phyloP scores from a whole-genome alignment of 2,797 vertebrate species.

The Melanotaenia boesemani region DNA sequence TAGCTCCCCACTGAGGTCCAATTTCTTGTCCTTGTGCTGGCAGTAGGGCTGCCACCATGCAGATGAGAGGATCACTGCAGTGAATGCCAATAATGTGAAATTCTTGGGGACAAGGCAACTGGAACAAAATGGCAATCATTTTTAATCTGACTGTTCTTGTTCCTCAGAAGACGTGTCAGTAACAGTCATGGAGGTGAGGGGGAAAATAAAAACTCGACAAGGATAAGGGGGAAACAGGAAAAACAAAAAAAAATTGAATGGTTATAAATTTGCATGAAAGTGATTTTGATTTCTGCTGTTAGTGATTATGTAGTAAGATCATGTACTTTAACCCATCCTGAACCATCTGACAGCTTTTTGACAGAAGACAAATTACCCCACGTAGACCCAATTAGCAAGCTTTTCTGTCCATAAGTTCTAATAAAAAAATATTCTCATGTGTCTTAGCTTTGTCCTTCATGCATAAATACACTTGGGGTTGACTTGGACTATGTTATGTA shows the following conservation, averaged over 20 bases:
- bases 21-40: conserved; percentile 75
- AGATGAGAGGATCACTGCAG: conserved; percentile 78
- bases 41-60: conserved; percentile 72
- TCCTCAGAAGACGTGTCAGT: conserved; percentile 46
- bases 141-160: conserved; percentile 64
- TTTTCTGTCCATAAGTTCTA: conserved; percentile 12
- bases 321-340: conserved; percentile 23
- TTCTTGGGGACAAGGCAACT: conserved; percentile 51
- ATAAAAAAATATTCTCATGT: conserved; percentile 16
- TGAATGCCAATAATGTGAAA: conserved; percentile 67
- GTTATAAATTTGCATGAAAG: conserved; percentile 14
- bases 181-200: conserved; percentile 35
- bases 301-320: conserved; percentile 15
- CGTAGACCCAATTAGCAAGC: conserved; percentile 50
- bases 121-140: conserved; percentile 71
- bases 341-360: conserved; percentile 43
- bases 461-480: conserved; percentile 33
- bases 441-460: conserved; percentile 36
- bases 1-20: conserved; percentile 81
- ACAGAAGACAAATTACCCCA: conserved; percentile 47
- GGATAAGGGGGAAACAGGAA: neutral
- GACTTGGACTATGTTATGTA: conserved; percentile 5
- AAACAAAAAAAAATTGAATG: conserved; percentile 7
- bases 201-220: conserved; percentile 29
- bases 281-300: conserved; percentile 26